Base-by-base conservation (phyloP, 2,888 invertebrate genomes). In the Epistrophe grossulariae region DNA sequence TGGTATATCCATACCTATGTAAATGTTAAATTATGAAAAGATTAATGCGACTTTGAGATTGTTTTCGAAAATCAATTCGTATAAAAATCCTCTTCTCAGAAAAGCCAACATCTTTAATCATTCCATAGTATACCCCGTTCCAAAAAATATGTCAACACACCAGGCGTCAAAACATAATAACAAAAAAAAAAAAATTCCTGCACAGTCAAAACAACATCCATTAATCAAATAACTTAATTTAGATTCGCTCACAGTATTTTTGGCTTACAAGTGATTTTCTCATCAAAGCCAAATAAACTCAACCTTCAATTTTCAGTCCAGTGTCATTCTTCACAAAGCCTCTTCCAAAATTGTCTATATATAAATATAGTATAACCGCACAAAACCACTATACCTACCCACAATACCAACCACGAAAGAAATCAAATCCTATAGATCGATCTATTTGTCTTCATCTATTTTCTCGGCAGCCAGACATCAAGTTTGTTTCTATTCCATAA, bases 391-490 rank as follows among this genome's bases (percentile, higher is more conserved):
- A 11, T 17, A 13, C 13, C 19, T 17, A 13, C 13, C 19, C 15
- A 55, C 38, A 19, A 45, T 55, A 31, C 55, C 45, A 13, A 60
- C 19, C 45, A 66, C 40, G 48, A 77, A 40, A 2, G 24, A 57
- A 48, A 48, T 62, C 72, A 55, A 73, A 35, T 55, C 52, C 19
- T 38, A n/a, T n/a, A 70, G 73, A 79, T 82, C 85, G 82, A 82
- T 85, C 81, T 85, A 85, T 85, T 85, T 82, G 81, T 82, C 81
- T 85, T 85, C 85, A 85, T 82, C 81, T 79, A 79, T 85, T 77
- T 70, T 7, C 78, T 15, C 19, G 31, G 70, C 81, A 73, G 35
- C 78, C 78, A 85, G 78, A 82, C 85, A 82, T 82, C 78, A 82
- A 78, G 64, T 70, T 68, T 50, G 73, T 64, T 48, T 85, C 57